Conservation (phyloP, 2,113 vertebrate genomes). For the Sialia sialis region DNA sequence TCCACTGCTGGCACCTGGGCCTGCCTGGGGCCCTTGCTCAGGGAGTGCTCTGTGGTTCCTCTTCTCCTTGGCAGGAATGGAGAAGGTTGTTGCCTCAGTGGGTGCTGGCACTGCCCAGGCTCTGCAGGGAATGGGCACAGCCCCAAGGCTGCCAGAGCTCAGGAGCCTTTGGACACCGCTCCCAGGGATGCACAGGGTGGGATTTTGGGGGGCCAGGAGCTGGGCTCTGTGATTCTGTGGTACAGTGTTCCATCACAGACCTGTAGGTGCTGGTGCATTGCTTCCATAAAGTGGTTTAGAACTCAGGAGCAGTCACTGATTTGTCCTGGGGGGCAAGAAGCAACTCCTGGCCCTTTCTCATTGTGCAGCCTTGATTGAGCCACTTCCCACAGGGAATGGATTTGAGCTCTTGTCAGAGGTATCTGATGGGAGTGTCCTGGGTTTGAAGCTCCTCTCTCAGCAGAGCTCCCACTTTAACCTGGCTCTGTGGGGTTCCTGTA, state of each 20-base stretch:
- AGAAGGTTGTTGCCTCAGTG: background rate
- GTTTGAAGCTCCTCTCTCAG: background rate
- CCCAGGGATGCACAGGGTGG: background rate
- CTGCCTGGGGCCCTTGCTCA: background rate
- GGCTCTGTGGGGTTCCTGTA: background rate
- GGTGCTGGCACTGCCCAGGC: background rate
- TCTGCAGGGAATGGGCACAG: background rate
- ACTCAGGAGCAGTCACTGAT: background rate
- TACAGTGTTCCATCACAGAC: accelerated
- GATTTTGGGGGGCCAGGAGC: background rate
- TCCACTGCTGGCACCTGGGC: background rate
- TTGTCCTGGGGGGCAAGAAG: accelerated
- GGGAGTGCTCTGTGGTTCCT: background rate
- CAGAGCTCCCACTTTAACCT: background rate
- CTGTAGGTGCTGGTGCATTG: background rate
- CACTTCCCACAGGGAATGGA: background rate
- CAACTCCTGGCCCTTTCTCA: background rate
- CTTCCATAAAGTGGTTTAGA: background rate
- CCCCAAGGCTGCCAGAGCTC: background rate
- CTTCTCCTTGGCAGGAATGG: background rate
- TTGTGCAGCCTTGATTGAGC: background rate
- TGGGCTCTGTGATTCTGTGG: background rate
- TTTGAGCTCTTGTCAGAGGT: background rate
- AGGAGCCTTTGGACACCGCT: accelerated
- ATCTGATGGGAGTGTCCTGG: background rate